A percentile compares a stretch with the other conserved stretches of the same genome.
Evolutionary conservation across 2,797 vertebrate species (phyloP).

Genomic region (Megaceryle alcyon): DNA sequence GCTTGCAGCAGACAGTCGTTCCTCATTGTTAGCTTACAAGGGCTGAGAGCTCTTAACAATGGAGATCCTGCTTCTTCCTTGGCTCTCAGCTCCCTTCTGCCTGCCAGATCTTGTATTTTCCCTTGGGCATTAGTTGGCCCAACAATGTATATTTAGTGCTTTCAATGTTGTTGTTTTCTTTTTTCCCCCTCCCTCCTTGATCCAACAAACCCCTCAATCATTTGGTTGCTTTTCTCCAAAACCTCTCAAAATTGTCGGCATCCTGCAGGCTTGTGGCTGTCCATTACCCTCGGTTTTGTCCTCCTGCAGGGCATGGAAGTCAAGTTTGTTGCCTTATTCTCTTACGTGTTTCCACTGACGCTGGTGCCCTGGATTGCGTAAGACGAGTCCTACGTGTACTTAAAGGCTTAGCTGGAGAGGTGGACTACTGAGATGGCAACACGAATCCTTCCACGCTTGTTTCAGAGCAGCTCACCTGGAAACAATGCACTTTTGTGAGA

Average conservation of each 20-base stretch:
- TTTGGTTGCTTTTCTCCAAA: slow-evolving; percentile 3
- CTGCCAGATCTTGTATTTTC: slow-evolving; percentile 50
- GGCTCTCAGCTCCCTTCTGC: slow-evolving; percentile 24
- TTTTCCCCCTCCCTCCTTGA: background rate
- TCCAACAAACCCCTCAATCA: slow-evolving; percentile 15
- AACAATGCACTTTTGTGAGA: background rate
- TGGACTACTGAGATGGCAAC: background rate
- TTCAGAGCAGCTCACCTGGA: background rate
- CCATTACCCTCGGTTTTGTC: background rate
- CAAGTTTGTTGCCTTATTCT: background rate
- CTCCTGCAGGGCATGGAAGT: background rate
- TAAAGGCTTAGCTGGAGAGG: background rate
- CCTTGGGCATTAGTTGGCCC: slow-evolving; percentile 5
- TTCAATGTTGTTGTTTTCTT: background rate
- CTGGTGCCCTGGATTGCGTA: background rate
- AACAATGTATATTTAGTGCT: slow-evolving; percentile 29
- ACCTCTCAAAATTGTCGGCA: background rate
- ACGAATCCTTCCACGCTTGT: background rate
- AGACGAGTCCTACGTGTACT: background rate
- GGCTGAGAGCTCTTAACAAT: background rate
- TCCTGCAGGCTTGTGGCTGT: slow-evolving; percentile 5
- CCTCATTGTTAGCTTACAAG: background rate
- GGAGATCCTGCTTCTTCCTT: slow-evolving; percentile 41
- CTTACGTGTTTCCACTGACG: background rate
- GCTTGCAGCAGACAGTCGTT: background rate